Conservation (phyloP, 2,113 vertebrate species). For the Sapayoa aenigma region DNA sequence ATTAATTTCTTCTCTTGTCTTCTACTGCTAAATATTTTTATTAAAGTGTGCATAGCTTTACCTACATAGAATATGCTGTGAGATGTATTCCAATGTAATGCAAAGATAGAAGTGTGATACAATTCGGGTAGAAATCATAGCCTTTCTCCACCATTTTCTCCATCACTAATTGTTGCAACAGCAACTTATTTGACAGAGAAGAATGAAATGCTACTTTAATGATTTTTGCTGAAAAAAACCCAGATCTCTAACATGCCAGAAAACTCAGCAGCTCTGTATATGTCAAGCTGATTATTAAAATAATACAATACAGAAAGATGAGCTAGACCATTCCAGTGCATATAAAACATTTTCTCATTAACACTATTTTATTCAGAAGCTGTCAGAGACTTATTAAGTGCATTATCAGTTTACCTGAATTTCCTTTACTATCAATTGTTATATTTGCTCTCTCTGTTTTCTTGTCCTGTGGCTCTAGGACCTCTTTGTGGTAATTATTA, state of each 20-base stretch:
- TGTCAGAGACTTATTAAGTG: not conserved
- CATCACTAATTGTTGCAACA: not conserved
- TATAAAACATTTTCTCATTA: conserved; percentile 5
- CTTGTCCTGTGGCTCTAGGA: not conserved
- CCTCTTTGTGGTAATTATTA: not conserved
- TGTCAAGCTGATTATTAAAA: not conserved
- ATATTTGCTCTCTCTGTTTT: not conserved
- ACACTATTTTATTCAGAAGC: not conserved
- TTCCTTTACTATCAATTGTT: not conserved
- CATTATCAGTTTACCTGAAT: not conserved
- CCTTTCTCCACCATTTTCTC: not conserved
- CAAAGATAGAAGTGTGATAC: not conserved
- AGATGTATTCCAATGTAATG: not conserved
- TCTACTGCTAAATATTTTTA: not conserved
- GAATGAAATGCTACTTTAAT: not conserved
- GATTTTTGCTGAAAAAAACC: not conserved
- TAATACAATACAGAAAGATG: not conserved
- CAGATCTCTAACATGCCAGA: not conserved
- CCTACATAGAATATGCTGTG: not conserved
- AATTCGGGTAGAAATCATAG: not conserved
- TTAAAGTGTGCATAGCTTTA: not conserved
- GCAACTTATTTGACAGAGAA: not conserved
- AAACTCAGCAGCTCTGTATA: not conserved
- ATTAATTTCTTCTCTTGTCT: not conserved
- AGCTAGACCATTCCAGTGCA: not conserved